phyloP scores from a whole-genome alignment of 2,113 vertebrate species.

The Chelonoidis abingdonii region DNA sequence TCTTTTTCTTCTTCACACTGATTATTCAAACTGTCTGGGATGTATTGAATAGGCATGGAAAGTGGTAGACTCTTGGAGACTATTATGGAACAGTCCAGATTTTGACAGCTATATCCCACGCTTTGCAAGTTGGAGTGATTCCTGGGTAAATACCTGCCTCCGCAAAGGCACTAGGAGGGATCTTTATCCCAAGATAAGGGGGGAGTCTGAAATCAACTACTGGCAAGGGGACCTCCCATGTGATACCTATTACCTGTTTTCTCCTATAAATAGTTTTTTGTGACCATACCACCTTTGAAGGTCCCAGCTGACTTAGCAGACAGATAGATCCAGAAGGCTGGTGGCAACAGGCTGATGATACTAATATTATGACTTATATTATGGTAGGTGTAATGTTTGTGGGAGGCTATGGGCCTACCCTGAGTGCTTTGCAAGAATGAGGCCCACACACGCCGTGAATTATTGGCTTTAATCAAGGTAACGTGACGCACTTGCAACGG shows the following conservation, averaged over 20 bases:
- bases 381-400: neutral
- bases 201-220: neutral
- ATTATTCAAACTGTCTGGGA: neutral
- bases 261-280: neutral
- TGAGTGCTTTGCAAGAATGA: too few species aligned
- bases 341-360: neutral
- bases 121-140: neutral
- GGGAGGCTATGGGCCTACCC: too few species aligned
- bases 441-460: too few species aligned
- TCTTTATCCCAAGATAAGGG: neutral
- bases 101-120: neutral
- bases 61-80: neutral
- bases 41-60: neutral
- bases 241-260: neutral
- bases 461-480: too few species aligned
- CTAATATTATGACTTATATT: neutral
- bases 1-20: neutral
- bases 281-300: neutral
- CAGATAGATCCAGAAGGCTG: neutral
- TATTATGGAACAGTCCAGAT: neutral
- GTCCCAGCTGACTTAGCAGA: neutral
- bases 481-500: too few species aligned
- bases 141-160: neutral
- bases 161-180: accelerated
- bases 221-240: neutral